Evolutionary conservation across 2,888 invertebrate species (phyloP).

Genomic region (Microctonus brassicae): DNA sequence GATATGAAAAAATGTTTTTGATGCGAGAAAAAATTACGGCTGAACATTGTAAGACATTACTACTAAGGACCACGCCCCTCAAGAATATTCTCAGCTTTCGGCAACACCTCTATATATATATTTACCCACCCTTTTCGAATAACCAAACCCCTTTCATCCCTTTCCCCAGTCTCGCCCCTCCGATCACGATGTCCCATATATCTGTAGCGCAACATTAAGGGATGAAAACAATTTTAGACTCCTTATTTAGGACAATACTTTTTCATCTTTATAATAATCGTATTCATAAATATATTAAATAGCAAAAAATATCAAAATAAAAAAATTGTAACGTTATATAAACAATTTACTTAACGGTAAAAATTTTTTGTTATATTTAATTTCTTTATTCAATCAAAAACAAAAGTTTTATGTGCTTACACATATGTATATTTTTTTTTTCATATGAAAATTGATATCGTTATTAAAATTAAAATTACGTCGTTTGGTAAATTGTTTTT

Average conservation of each 20-base stretch:
- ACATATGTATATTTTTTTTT: no score
- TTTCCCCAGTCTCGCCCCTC: not conserved
- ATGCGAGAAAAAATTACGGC: not conserved
- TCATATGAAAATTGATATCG: conserved; percentile 23
- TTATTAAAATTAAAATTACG: not conserved
- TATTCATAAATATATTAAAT: not conserved
- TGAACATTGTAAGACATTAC: conserved; percentile 53
- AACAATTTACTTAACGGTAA: not conserved
- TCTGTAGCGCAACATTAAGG: conserved; percentile 20
- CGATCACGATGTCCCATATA: not conserved
- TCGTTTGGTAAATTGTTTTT: conserved; percentile 13
- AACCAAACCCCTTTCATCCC: conserved; percentile 43
- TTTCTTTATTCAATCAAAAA: no score
- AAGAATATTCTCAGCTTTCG: conserved; percentile 53
- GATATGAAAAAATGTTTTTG: conserved; percentile 10
- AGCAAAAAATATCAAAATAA: not conserved
- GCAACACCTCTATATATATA: conserved; percentile 57
- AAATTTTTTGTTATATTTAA: conserved; percentile 8
- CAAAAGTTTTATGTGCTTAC: no score
- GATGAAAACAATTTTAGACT: conserved; percentile 39
- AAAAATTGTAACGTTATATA: not conserved
- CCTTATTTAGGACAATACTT: conserved; percentile 39
- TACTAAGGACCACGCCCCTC: conserved; percentile 65
- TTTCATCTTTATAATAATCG: conserved; percentile 20
- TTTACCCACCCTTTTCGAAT: conserved; percentile 45